Percentiles rank a stretch among this genome's conserved stretches.
These are phyloP conservation scores for Phytoseiulus persimilis DNA, from an alignment of 2,888 invertebrate genomes.

Conservation along the genomic window DNA sequence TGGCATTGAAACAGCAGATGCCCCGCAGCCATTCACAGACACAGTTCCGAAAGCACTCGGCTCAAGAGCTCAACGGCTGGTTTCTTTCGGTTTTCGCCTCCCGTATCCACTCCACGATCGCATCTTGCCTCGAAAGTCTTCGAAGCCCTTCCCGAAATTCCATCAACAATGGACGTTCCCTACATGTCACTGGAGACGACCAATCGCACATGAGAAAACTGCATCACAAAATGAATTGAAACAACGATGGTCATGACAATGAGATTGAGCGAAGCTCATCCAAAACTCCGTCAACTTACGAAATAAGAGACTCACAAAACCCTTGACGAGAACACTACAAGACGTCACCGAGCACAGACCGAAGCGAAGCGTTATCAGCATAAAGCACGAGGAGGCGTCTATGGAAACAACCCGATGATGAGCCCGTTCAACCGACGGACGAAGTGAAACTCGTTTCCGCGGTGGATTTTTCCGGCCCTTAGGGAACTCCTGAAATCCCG, in stretches of 20 bases:
- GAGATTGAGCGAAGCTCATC: background rate
- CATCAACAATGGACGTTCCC: background rate
- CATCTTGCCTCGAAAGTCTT: background rate
- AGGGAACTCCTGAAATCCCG: too few relatives aligned
- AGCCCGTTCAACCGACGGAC: too few relatives aligned
- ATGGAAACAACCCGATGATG: too few relatives aligned
- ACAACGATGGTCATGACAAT: background rate
- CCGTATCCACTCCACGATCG: too few relatives aligned
- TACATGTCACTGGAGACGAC: background rate
- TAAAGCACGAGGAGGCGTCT: background rate
- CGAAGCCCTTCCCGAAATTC: background rate
- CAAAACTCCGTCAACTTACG: background rate
- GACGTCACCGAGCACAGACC: background rate
- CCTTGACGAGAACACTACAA: background rate
- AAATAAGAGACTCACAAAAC: background rate
- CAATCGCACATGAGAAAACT: background rate
- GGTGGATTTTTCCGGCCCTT: too few relatives aligned
- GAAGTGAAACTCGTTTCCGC: too few relatives aligned
- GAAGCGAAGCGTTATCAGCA: conserved; percentile 5
- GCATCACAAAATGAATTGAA: background rate
- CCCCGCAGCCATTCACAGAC: too few relatives aligned
- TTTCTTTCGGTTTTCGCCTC: too few relatives aligned
- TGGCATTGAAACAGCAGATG: too few relatives aligned
- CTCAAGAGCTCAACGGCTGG: too few relatives aligned
- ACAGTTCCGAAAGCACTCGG: too few relatives aligned